Percentiles rank a stretch among this genome's conserved stretches.
Conservation (phyloP, 2,113 vertebrate genomes). For the Calidris pugnax region DNA sequence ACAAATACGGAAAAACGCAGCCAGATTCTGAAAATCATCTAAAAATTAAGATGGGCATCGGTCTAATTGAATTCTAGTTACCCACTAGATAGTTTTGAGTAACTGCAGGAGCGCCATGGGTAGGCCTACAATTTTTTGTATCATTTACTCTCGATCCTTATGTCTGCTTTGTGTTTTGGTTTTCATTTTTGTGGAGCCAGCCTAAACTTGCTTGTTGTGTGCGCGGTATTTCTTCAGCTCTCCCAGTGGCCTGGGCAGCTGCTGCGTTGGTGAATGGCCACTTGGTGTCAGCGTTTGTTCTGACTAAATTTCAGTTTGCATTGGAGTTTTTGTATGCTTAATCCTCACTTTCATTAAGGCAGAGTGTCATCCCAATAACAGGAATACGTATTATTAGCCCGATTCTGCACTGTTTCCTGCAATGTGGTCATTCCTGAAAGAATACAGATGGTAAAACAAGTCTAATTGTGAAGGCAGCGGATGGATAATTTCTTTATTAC, state of each 20-base stretch:
- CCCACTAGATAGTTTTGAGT: background rate
- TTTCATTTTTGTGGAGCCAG: background rate
- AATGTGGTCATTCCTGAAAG: background rate
- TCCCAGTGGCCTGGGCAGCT: background rate
- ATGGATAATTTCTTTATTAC: background rate
- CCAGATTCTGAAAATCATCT: background rate
- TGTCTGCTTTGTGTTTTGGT: background rate
- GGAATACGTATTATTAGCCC: background rate
- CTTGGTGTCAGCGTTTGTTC: slow-evolving; percentile 62
- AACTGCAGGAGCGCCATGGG: background rate
- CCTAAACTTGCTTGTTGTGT: background rate
- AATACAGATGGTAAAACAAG: background rate
- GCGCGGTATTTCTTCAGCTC: background rate
- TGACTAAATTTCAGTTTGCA: background rate
- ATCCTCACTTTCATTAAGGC: background rate
- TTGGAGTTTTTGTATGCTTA: background rate
- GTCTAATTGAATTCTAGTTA: background rate
- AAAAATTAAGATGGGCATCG: background rate
- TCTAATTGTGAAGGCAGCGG: background rate
- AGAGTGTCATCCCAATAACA: background rate
- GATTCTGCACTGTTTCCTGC: background rate
- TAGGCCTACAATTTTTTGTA: background rate
- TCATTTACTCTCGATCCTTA: background rate
- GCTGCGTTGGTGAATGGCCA: slow-evolving; percentile 4
- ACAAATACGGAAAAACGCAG: background rate